These are phyloP conservation scores for Melipona quadrifasciata DNA, from an alignment of 1,140 invertebrate species.

Conservation along the genomic window DNA sequence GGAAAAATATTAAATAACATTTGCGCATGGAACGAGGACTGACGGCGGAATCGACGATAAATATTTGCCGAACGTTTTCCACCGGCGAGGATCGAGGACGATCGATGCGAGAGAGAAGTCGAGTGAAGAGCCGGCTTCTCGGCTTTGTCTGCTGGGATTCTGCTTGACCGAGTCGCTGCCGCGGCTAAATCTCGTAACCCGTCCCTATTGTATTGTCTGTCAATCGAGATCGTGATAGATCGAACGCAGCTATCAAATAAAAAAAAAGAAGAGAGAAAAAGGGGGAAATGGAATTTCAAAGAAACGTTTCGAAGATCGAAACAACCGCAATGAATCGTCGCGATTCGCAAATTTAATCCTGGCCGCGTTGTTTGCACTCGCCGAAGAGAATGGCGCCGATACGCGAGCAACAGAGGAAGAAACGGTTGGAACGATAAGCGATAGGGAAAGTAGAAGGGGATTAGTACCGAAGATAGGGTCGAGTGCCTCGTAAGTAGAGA, in stretches of 20 bases:
- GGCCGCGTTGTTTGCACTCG: slow-evolving; percentile 1
- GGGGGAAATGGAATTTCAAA: not conserved
- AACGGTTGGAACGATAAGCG: not conserved
- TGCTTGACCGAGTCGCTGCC: not conserved
- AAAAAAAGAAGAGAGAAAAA: not conserved
- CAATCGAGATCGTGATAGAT: not conserved
- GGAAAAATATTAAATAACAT: slow-evolving; percentile 44
- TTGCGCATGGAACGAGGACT: slow-evolving; percentile 21
- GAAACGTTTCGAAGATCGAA: not conserved
- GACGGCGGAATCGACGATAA: slow-evolving; percentile 17
- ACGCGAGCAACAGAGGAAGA: too few relatives aligned
- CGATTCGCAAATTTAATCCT: slow-evolving; percentile 19
- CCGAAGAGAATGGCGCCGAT: not conserved
- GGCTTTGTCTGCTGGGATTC: not conserved
- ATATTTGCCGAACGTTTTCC: slow-evolving; percentile 31
- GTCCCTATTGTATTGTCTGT: not conserved
- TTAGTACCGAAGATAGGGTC: not conserved
- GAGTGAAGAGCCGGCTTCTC: not conserved
- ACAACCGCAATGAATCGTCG: not conserved
- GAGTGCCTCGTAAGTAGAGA: too few relatives aligned
- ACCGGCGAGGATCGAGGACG: not conserved
- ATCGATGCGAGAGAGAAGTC: not conserved
- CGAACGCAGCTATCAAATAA: not conserved
- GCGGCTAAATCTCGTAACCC: not conserved
- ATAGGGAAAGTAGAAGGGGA: too few relatives aligned